phyloP scores from a whole-genome alignment of 2,797 vertebrate genomes.

The Phataginus tricuspis region DNA sequence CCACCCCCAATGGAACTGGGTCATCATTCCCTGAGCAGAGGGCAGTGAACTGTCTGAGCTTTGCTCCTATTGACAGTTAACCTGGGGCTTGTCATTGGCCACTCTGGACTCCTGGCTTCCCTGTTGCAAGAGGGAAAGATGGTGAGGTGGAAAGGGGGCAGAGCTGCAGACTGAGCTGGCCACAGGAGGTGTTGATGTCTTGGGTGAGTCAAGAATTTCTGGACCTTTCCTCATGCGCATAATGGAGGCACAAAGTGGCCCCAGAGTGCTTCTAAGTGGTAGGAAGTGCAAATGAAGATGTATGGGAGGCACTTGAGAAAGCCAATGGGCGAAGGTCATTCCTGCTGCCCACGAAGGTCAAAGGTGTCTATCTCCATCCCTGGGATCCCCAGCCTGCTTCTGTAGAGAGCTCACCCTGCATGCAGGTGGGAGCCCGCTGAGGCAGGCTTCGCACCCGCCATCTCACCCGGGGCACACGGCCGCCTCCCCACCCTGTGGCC shows the following conservation, averaged over 20 bases:
- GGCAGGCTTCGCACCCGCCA: not conserved
- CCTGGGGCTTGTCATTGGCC: rapidly evolving
- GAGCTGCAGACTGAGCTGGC: not conserved
- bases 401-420: too few species aligned
- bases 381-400: not conserved
- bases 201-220: not conserved
- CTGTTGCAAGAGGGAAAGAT: rapidly evolving
- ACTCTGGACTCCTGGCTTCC: not conserved
- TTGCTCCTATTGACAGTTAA: not conserved
- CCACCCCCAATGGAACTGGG: too few species aligned
- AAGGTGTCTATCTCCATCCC: rapidly evolving
- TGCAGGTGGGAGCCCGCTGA: too few species aligned
- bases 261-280: rapidly evolving
- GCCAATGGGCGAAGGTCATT: rapidly evolving
- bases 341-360: not conserved
- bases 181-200: rapidly evolving
- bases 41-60: not conserved
- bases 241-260: rapidly evolving
- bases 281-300: not conserved
- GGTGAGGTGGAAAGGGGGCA: not conserved
- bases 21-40: not conserved
- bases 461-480: rapidly evolving
- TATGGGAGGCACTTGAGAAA: rapidly evolving
- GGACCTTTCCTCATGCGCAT: not conserved
- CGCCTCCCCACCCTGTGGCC: rapidly evolving